Conservation (phyloP, 1,140 invertebrate species). For the Ceratina australensis region DNA sequence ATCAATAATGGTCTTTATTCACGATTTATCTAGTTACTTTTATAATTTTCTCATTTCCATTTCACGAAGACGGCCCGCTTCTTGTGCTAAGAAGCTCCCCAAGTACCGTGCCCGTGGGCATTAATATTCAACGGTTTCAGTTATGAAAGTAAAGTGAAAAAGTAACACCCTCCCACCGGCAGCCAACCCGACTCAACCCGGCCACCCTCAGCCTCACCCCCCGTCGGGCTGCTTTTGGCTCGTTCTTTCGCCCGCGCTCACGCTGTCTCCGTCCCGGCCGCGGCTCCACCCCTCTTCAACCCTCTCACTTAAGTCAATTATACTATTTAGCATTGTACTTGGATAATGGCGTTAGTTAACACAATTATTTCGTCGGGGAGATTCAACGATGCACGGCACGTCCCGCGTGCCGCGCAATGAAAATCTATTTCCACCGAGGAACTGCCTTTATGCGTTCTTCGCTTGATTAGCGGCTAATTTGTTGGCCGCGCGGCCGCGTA, state of each 20-base stretch:
- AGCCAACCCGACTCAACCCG: too few relatives aligned
- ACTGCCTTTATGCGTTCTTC: conserved; percentile 21
- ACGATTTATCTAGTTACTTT: conserved; percentile 74
- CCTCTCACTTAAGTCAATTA: conserved; percentile 75
- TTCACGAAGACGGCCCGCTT: conserved; percentile 63
- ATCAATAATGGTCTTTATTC: conserved; percentile 71
- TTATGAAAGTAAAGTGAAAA: conserved; percentile 79
- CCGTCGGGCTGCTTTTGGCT: conserved; percentile 27
- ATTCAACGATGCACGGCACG: conserved; percentile 50
- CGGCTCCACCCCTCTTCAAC: conserved; percentile 29
- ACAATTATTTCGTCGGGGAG: conserved; percentile 65
- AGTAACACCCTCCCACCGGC: conserved; percentile 71
- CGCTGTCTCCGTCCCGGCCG: conserved; percentile 5
- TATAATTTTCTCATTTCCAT: conserved; percentile 77
- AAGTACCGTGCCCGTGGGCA: conserved; percentile 67
- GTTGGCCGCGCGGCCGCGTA: not conserved
- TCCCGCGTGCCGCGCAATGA: conserved; percentile 33
- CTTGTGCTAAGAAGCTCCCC: conserved; percentile 66
- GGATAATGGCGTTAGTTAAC: conserved; percentile 69
- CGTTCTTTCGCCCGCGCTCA: conserved; percentile 6
- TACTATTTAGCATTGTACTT: conserved; percentile 74
- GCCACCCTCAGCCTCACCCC: not conserved
- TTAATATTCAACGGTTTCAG: conserved; percentile 78
- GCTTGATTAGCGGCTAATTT: conserved; percentile 16
- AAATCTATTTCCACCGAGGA: conserved; percentile 35